These are phyloP conservation scores for Sacculina carcini DNA, from an alignment of 2,888 invertebrate species.

Conservation along the genomic window DNA sequence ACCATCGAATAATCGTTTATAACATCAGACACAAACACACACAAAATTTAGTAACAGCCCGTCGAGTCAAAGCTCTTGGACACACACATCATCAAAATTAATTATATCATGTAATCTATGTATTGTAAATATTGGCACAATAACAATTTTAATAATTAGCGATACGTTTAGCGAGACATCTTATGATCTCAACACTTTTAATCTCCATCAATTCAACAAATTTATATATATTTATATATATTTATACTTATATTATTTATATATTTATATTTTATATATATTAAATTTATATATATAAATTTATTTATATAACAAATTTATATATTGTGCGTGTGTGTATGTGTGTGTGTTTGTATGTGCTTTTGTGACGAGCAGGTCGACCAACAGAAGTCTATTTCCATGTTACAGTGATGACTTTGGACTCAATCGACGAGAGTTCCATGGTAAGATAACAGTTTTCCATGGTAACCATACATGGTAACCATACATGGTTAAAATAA, in stretches of 20 bases:
- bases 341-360: not conserved
- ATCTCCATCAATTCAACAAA: not conserved
- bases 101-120: too few species aligned
- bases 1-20: too few species aligned
- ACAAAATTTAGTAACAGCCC: too few species aligned
- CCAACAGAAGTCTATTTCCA: conserved; percentile 71
- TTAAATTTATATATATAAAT: not conserved
- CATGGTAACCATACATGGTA: too few species aligned
- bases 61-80: too few species aligned
- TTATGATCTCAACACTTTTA: too few species aligned
- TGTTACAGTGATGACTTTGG: conserved; percentile 78
- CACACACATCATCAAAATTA: too few species aligned
- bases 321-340: not conserved
- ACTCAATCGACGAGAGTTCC: conserved; percentile 82
- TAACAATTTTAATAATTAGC: too few species aligned
- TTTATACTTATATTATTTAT: not conserved
- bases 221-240: not conserved
- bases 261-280: not conserved
- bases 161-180: too few species aligned
- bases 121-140: too few species aligned
- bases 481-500: too few species aligned
- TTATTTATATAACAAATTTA: not conserved
- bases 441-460: conserved; percentile 35
- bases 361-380: conserved; percentile 33
- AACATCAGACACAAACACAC: too few species aligned